phyloP scores from a whole-genome alignment of 2,113 vertebrate genomes.

The Trogon surrucura region DNA sequence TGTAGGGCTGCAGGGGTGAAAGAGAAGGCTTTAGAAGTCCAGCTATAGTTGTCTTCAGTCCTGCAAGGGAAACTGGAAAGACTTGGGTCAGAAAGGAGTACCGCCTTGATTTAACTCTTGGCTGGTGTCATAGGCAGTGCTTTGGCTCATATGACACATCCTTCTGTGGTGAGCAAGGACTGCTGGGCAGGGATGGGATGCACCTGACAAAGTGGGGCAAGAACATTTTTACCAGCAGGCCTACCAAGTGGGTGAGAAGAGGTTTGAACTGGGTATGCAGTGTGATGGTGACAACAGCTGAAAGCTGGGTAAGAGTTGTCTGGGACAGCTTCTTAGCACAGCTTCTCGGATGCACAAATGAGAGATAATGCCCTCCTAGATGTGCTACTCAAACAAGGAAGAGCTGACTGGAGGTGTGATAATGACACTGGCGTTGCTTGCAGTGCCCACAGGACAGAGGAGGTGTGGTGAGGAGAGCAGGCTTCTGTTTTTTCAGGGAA shows the following conservation, averaged over 20 bases:
- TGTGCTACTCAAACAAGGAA: neutral
- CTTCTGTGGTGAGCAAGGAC: neutral
- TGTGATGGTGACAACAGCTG: neutral
- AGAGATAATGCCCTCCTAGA: neutral
- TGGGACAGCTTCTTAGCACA: neutral
- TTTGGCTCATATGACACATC: neutral
- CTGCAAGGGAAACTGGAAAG: too few relatives aligned
- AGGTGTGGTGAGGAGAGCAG: neutral
- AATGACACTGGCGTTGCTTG: rapidly evolving
- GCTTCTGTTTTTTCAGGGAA: neutral
- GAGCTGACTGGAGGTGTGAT: neutral
- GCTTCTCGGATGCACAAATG: neutral
- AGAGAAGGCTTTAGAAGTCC: too few relatives aligned
- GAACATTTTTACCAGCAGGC: neutral
- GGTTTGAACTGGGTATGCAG: neutral
- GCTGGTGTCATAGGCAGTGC: neutral
- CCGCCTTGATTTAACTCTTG: too few relatives aligned
- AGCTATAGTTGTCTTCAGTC: too few relatives aligned
- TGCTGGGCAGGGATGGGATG: neutral
- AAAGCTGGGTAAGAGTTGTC: neutral
- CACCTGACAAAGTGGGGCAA: neutral
- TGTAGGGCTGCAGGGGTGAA: too few relatives aligned
- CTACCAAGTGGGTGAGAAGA: neutral
- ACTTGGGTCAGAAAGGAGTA: too few relatives aligned
- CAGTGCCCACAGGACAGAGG: neutral